Evolutionary conservation across 2,797 vertebrate species (phyloP).

Genomic region (Galago senegalensis): DNA sequence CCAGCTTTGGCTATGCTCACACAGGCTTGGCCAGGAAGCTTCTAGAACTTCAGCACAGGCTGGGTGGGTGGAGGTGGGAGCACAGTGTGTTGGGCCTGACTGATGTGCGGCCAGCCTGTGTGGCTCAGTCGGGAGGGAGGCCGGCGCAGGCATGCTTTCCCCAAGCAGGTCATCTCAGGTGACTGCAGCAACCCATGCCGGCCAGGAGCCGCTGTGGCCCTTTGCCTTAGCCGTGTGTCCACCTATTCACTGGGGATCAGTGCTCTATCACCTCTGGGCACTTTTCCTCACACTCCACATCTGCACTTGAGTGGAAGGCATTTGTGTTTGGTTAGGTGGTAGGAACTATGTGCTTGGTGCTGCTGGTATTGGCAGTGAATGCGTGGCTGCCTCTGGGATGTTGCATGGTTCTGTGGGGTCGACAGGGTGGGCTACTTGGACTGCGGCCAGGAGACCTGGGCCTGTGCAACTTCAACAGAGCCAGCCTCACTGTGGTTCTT

Average conservation of each 20-base stretch:
- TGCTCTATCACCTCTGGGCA: no score
- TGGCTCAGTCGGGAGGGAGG: not conserved
- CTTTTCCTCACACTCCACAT: slow-evolving; percentile 25
- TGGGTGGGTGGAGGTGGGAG: not conserved
- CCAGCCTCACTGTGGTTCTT: slow-evolving; percentile 36
- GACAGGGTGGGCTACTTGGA: slow-evolving; percentile 64
- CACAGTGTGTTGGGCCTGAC: not conserved
- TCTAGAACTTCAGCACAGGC: slow-evolving; percentile 10
- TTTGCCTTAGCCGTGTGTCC: not conserved
- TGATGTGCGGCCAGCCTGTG: not conserved
- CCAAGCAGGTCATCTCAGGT: not conserved
- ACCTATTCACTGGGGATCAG: not conserved
- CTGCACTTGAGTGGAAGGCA: slow-evolving; percentile 41
- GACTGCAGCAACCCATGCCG: not conserved
- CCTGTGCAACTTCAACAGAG: slow-evolving; percentile 42
- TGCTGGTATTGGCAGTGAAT: not conserved
- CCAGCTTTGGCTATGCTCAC: not conserved
- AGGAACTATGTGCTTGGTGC: slow-evolving; percentile 32
- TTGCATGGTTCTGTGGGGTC: slow-evolving; percentile 55
- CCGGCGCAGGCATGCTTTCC: fast-evolving
- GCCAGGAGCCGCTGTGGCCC: not conserved
- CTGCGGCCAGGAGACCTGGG: not conserved
- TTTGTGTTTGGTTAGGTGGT: slow-evolving; percentile 73
- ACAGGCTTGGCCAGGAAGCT: not conserved
- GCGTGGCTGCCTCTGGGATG: not conserved